Conservation (phyloP, 2,113 vertebrate genomes). For the Bufo bufo region DNA sequence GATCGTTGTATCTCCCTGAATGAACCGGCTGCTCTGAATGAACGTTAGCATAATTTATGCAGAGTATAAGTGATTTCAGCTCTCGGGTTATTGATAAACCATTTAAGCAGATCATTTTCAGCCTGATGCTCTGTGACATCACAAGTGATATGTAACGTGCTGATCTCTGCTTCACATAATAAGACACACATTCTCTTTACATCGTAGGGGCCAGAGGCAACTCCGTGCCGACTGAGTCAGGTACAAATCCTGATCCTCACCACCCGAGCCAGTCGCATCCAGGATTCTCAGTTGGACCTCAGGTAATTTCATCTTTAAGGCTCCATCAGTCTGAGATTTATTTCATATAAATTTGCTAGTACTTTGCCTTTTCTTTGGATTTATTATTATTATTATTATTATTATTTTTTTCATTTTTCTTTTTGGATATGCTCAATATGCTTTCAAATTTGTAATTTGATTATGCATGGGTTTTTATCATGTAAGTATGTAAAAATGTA, state of each 20-base stretch:
- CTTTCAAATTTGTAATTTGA: neutral
- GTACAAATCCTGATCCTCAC: constrained; percentile 82
- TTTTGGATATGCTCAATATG: neutral
- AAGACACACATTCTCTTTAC: constrained; percentile 70
- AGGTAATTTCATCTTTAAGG: constrained; percentile 73
- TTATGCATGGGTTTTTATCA: neutral
- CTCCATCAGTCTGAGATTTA: neutral
- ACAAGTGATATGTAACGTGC: constrained; percentile 64
- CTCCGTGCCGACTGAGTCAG: constrained; percentile 75
- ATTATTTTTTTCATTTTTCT: too few species aligned
- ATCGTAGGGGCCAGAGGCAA: constrained; percentile 82
- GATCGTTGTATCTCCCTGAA: constrained; percentile 72
- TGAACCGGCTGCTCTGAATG: constrained; percentile 71
- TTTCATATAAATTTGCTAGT: neutral
- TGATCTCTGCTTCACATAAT: constrained; percentile 68
- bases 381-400: neutral
- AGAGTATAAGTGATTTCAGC: constrained; percentile 72
- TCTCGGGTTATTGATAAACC: constrained; percentile 83
- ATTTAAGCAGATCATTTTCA: constrained; percentile 77
- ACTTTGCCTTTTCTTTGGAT: neutral
- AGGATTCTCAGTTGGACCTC: constrained; percentile 86
- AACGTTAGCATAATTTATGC: constrained; percentile 79
- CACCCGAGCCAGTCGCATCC: constrained; percentile 85
- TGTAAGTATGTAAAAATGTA: neutral
- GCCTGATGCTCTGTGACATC: constrained; percentile 70